These are phyloP conservation scores for Pantherophis vulpinus DNA, from an alignment of 2,797 vertebrate genomes.

Conservation along the genomic window DNA sequence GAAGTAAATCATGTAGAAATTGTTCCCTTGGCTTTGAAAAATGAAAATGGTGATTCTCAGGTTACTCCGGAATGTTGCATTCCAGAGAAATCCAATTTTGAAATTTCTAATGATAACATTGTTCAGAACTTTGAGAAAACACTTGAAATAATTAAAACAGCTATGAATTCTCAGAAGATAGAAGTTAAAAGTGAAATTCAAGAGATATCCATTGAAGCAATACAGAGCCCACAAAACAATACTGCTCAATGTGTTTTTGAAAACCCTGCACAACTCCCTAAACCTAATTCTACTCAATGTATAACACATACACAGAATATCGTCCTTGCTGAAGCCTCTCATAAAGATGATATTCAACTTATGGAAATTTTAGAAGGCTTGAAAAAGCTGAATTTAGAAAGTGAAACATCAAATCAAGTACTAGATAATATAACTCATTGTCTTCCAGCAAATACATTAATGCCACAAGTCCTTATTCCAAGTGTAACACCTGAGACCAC, in stretches of 20 bases:
- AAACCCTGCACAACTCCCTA: slow-evolving; percentile 47
- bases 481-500: slow-evolving; percentile 53
- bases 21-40: slow-evolving; percentile 68
- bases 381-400: slow-evolving; percentile 82
- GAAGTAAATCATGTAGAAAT: slow-evolving; percentile 58
- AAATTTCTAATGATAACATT: slow-evolving; percentile 67
- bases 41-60: slow-evolving; percentile 73
- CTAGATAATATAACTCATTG: slow-evolving; percentile 64
- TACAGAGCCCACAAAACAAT: slow-evolving; percentile 57
- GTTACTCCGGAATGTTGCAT: slow-evolving; percentile 65
- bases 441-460: slow-evolving; percentile 55
- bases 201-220: slow-evolving; percentile 50
- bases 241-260: slow-evolving; percentile 52
- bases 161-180: slow-evolving; percentile 73
- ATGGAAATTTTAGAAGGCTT: slow-evolving; percentile 84
- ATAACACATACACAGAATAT: slow-evolving; percentile 29
- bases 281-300: slow-evolving; percentile 52
- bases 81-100: slow-evolving; percentile 60
- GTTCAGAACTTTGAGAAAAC: slow-evolving; percentile 77
- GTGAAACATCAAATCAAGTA: slow-evolving; percentile 58
- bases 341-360: slow-evolving; percentile 76
- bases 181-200: slow-evolving; percentile 73
- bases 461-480: slow-evolving; percentile 51
- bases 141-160: slow-evolving; percentile 76
- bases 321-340: slow-evolving; percentile 49